A percentile compares a stretch with the other conserved stretches of the same genome.
phyloP scores from a whole-genome alignment of 2,888 invertebrate species.

The Troides aeacus region DNA sequence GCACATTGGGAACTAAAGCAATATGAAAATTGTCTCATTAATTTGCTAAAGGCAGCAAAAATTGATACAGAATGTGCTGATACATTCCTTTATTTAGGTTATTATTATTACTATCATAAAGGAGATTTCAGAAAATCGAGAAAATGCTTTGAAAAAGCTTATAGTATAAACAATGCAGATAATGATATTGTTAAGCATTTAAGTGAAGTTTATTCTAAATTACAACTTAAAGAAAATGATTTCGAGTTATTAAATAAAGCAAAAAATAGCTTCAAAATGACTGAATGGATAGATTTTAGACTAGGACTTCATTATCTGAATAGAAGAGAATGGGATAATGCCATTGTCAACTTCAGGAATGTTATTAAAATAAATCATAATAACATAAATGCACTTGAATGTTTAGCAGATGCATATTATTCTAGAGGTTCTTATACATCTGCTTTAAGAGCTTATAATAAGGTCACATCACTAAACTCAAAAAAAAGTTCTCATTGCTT shows the following conservation, averaged over 20 bases:
- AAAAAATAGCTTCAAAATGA: conserved; percentile 64
- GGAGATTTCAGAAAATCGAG: conserved; percentile 86
- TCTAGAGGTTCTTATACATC: conserved; percentile 94
- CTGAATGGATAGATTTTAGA: conserved; percentile 90
- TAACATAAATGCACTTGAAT: conserved; percentile 91
- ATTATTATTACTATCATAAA: conserved; percentile 83
- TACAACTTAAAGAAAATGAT: conserved; percentile 84
- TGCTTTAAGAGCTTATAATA: conserved; percentile 92
- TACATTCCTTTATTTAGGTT: conserved; percentile 88
- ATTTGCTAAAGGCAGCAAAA: conserved; percentile 85
- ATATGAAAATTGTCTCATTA: conserved; percentile 81
- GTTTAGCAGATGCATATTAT: conserved; percentile 93
- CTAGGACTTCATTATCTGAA: conserved; percentile 90
- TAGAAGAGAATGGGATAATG: conserved; percentile 85
- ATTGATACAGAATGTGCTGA: conserved; percentile 86
- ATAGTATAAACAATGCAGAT: conserved; percentile 84
- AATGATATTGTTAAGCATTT: conserved; percentile 85
- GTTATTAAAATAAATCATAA: conserved; percentile 84
- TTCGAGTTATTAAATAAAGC: conserved; percentile 80
- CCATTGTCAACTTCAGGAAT: conserved; percentile 87
- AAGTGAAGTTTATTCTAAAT: conserved; percentile 86
- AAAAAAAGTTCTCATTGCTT: conserved; percentile 83
- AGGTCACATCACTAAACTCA: conserved; percentile 84
- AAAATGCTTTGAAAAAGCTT: conserved; percentile 92
- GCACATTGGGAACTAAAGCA: conserved; percentile 81